Evolutionary conservation across 2,113 vertebrate species (phyloP), one percentile per base, ranked within the genome.

Genomic region (Caloenas nicobarica): DNA sequence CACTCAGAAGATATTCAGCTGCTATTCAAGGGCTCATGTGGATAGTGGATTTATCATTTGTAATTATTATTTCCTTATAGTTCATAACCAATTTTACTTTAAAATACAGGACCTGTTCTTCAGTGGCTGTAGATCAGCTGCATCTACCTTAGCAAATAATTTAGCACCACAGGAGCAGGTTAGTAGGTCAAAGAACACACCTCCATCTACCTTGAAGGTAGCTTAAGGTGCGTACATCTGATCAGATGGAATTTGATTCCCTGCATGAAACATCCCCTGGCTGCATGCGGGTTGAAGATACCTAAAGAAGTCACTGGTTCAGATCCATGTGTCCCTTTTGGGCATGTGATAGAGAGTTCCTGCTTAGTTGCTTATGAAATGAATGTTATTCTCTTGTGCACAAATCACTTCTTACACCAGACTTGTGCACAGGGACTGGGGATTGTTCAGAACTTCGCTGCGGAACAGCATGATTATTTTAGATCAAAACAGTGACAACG

Each of bases 141-240:
- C 53, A 26, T 53, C 11, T 46, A 62, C 18, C 31, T 48, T 72
- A 28, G 31, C 5, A 81, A 87, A 66, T 42, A 68, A 48, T 56
- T 56, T 65, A 91, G 9, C 17, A 50, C 8, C 5, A 61, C 0
- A 1, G 31, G 5, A 46, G 7, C 1, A 1, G 28, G 17, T 24
- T 31, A 31, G 14, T n/a, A 68, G 31, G 34, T 68, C n/a, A 58
- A 77, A 81, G 46, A 68, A 51, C 66, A 73, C 0, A 2, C 36
- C 36, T 56, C 4, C 38, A 38, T 28, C 57, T 56, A 40, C 6
- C 14, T 11, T 33, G 24, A 28, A 46, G 28, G 34, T 57, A 40
- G 10, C 31, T 92, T n/a, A 54, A 78, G 12, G 4, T 58, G 11
- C 78, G 91, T 78, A n/a, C 5, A 16, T 54, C 28, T 66, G 25